Conservation (phyloP, 23 tunicate species). For the Oikopleura vanhoeffeni region DNA sequence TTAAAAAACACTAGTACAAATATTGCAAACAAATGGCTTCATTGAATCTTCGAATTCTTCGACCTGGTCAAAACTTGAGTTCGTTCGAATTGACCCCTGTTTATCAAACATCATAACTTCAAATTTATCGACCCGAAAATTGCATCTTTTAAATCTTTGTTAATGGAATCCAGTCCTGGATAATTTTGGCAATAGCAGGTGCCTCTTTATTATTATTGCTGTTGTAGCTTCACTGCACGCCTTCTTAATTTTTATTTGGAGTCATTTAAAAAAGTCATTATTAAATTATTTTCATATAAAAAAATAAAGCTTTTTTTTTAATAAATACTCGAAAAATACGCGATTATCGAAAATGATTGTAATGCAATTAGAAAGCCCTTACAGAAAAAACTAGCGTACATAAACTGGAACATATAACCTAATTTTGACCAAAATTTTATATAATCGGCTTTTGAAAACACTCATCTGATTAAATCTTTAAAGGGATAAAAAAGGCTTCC, state of each 20-base stretch:
- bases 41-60: not conserved
- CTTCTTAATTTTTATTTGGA: not conserved
- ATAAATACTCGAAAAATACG: not conserved
- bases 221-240: too few relatives aligned
- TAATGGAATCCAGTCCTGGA: not conserved
- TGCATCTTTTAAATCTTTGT: not conserved
- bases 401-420: too few relatives aligned
- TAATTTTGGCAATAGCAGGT: too few relatives aligned
- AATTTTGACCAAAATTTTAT: too few relatives aligned
- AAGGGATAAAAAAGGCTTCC: too few relatives aligned
- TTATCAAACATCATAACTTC: not conserved
- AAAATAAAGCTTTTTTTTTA: not conserved
- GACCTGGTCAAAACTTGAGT: not conserved
- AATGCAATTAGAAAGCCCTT: too few relatives aligned
- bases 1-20: not conserved
- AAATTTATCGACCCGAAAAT: not conserved
- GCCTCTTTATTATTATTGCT: too few relatives aligned
- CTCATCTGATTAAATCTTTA: too few relatives aligned
- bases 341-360: too few relatives aligned
- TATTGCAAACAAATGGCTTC: slow-evolving; percentile 11
- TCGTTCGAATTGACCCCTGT: not conserved
- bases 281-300: not conserved
- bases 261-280: not conserved
- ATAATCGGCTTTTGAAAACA: too few relatives aligned
- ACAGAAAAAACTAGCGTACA: too few relatives aligned